Evolutionary conservation across 2,797 vertebrate genomes (phyloP).

Genomic region (Pangasius larnaudii): DNA sequence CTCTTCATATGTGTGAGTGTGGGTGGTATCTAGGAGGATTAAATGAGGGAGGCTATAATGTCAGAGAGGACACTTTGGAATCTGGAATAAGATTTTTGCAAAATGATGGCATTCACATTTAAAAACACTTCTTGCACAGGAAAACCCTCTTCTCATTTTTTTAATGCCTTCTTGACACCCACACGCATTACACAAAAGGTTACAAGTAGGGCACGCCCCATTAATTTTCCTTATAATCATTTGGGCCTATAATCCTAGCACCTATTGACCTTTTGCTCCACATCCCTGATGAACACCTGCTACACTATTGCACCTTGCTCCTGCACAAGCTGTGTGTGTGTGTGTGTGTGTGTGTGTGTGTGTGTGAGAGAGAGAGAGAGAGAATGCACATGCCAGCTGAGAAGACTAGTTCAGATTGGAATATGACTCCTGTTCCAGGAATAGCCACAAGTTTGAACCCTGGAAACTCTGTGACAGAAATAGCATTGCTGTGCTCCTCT

Average conservation of each 20-base stretch:
- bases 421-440: conserved; percentile 80
- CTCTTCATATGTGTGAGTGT: conserved; percentile 10
- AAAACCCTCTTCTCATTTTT: neutral
- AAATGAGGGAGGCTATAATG: conserved; percentile 5
- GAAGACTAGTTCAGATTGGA: conserved; percentile 70
- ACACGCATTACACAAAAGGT: neutral
- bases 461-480: conserved; percentile 82
- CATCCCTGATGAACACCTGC: conserved; percentile 41
- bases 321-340: conserved; percentile 8
- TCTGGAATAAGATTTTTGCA: neutral
- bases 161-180: neutral
- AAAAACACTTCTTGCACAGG: neutral
- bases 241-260: conserved; percentile 8
- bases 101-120: conserved; percentile 13
- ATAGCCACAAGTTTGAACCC: conserved; percentile 83
- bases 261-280: conserved; percentile 37
- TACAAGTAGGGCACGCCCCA: neutral
- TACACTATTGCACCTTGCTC: conserved; percentile 25
- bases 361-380: neutral
- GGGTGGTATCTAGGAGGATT: conserved; percentile 25
- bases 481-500: conserved; percentile 73
- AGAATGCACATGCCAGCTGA: conserved; percentile 26
- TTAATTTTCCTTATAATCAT: neutral
- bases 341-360: conserved; percentile 28
- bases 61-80: neutral